These are phyloP conservation scores for Lathamus discolor DNA, from an alignment of 2,113 vertebrate genomes.

Conservation along the genomic window DNA sequence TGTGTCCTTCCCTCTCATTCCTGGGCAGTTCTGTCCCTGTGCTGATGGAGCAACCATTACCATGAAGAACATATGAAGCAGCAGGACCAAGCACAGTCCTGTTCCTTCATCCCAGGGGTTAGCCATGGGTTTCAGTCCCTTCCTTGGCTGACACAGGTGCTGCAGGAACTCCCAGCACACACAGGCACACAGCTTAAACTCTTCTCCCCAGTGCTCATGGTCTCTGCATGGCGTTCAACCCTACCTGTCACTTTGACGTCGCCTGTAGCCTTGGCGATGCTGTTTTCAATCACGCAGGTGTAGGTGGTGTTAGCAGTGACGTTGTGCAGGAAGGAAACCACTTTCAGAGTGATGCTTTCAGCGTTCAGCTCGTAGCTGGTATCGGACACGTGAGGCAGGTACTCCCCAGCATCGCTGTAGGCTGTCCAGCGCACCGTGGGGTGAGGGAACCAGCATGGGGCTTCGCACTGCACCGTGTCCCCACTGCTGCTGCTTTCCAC, in stretches of 20 bases:
- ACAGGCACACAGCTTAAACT: neutral
- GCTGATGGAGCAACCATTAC: neutral
- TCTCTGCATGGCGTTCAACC: neutral
- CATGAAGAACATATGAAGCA: neutral
- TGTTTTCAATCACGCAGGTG: constrained; percentile 72
- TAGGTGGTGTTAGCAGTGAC: constrained; percentile 63
- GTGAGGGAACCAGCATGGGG: constrained; percentile 66
- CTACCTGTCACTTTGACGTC: constrained; percentile 72
- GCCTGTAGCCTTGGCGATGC: constrained; percentile 67
- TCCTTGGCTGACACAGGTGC: neutral
- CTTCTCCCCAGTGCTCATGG: neutral
- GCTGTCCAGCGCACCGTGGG: constrained; percentile 61
- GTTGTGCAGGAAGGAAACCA: constrained; percentile 65
- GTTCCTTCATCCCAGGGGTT: neutral
- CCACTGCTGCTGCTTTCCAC: constrained; percentile 39
- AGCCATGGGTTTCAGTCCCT: neutral
- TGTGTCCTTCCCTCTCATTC: neutral
- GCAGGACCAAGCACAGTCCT: neutral
- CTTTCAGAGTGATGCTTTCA: constrained; percentile 65
- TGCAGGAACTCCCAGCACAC: neutral
- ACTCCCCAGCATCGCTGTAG: neutral
- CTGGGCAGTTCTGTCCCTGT: neutral
- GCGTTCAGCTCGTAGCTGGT: constrained; percentile 67
- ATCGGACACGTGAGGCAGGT: constrained; percentile 27
- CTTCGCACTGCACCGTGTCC: constrained; percentile 52